Evolutionary conservation across 2,888 invertebrate genomes (phyloP), one percentile per base, ranked within the genome.

Genomic region (Drosophila greeni): DNA sequence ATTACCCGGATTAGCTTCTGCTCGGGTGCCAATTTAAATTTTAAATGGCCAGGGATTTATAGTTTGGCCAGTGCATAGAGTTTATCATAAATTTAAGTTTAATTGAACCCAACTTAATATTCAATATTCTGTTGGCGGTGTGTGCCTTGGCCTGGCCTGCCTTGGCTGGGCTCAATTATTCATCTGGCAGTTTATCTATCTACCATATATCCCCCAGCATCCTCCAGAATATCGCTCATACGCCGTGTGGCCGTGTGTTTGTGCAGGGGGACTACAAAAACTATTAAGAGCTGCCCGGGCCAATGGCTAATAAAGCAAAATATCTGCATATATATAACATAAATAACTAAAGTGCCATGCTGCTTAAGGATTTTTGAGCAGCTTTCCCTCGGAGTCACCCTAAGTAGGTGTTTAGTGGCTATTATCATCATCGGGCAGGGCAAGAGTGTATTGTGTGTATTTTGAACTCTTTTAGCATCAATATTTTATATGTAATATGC

Each of bases 401-500:
- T 76, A 77, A 79, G 75, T 82, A 75, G 81, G 75, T 79, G 83
- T 80, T 84, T 82, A 84, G 82, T 72, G 72, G 74, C 72, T 68
- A 79, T 84, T 82, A 81, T 82, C 79, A 75, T 81, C 79, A 72
- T 34, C 59, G 39, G 62, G 34, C 55, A 16, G 5, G 42, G 20
- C 20, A 20, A 18, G 18, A 14, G 20, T 45, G 26, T 45, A 18
- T 58, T 20, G 34, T 33, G 6, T 36, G 43, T 70, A 43, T 51
- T 75, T 70, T 76, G 80, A 81, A 81, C 84, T 81, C 81, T 81
- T 81, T 81, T 84, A 72, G 84, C 72, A 74, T 82, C 84, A 84
- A 81, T 81, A 84, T 82, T 84, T 81, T 84, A 84, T 84, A 82
- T 84, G 82, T 82, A 82, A 76, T 83, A 69, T 70, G 82, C 79